phyloP scores from a whole-genome alignment of 1,140 invertebrate genomes.

The Cydia splendana region DNA sequence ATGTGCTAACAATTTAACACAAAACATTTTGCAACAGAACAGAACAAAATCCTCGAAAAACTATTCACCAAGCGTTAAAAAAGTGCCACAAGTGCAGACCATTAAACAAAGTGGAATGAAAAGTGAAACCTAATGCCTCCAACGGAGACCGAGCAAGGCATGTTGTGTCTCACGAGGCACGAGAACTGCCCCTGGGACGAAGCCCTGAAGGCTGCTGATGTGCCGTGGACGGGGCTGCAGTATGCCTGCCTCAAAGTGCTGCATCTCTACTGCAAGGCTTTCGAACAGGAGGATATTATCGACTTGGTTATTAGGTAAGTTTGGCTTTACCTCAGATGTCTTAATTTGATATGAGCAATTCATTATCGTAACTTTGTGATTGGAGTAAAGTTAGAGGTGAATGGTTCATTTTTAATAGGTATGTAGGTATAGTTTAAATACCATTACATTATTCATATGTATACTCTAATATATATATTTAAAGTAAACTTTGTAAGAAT shows the following conservation, averaged over 20 bases:
- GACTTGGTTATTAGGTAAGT: conserved; percentile 89
- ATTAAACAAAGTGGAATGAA: conserved; percentile 2
- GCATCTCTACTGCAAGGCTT: conserved; percentile 91
- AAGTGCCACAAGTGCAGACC: conserved; percentile 3
- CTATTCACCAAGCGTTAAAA: background rate
- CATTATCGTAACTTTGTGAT: too few species aligned
- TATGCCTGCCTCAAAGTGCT: conserved; percentile 89
- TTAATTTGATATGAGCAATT: background rate
- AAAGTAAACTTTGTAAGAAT: too few species aligned
- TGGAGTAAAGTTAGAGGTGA: too few species aligned
- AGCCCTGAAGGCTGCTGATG: conserved; percentile 77
- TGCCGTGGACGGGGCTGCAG: conserved; percentile 88
- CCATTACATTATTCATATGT: too few species aligned
- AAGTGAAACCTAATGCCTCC: conserved; percentile 59
- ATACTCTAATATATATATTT: too few species aligned
- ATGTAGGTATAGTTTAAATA: too few species aligned
- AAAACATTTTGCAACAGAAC: too few species aligned
- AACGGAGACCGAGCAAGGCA: conserved; percentile 73
- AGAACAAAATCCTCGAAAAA: background rate
- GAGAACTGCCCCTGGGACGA: conserved; percentile 80
- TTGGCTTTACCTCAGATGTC: background rate
- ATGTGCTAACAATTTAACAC: too few species aligned
- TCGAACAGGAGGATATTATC: conserved; percentile 88
- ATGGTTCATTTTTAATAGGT: too few species aligned
- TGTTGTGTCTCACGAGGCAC: conserved; percentile 81